Conservation (phyloP, 1,140 invertebrate genomes). For the Odontomachus brunneus region DNA sequence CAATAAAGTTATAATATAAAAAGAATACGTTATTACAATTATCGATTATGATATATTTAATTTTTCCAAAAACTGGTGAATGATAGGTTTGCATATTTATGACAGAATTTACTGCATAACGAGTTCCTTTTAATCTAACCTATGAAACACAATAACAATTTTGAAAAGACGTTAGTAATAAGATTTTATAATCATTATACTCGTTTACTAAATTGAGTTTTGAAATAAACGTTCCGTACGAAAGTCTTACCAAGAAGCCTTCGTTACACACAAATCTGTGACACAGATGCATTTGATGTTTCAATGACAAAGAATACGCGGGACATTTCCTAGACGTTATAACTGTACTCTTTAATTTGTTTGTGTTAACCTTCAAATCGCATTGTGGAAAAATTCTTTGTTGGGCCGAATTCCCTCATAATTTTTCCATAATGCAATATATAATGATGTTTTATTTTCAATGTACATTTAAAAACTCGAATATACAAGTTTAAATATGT, state of each 20-base stretch:
- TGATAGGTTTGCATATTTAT: slow-evolving; percentile 17
- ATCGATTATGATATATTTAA: slow-evolving; percentile 10
- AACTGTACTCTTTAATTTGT: slow-evolving; percentile 3
- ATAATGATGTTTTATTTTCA: slow-evolving; percentile 12
- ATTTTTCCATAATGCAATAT: slow-evolving; percentile 9
- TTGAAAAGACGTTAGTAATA: neutral
- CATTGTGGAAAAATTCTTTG: slow-evolving; percentile 22
- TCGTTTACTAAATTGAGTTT: slow-evolving; percentile 1
- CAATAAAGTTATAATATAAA: neutral
- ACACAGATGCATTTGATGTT: slow-evolving; percentile 25
- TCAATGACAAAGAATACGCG: slow-evolving; percentile 12
- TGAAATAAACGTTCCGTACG: neutral
- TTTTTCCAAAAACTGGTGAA: slow-evolving; percentile 5
- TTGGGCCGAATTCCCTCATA: neutral
- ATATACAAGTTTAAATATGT: slow-evolving; percentile 12
- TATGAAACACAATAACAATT: slow-evolving; percentile 1
- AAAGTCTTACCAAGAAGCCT: neutral
- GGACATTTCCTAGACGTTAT: slow-evolving; percentile 1
- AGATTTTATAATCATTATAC: slow-evolving; percentile 2
- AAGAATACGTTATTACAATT: neutral
- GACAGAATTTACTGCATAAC: neutral
- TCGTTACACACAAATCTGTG: slow-evolving; percentile 12
- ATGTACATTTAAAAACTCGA: neutral
- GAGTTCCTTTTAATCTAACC: neutral
- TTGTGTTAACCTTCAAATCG: slow-evolving; percentile 7